Evolutionary conservation across 2,113 vertebrate genomes (phyloP).

Genomic region (Paramisgurnus dabryanus): DNA sequence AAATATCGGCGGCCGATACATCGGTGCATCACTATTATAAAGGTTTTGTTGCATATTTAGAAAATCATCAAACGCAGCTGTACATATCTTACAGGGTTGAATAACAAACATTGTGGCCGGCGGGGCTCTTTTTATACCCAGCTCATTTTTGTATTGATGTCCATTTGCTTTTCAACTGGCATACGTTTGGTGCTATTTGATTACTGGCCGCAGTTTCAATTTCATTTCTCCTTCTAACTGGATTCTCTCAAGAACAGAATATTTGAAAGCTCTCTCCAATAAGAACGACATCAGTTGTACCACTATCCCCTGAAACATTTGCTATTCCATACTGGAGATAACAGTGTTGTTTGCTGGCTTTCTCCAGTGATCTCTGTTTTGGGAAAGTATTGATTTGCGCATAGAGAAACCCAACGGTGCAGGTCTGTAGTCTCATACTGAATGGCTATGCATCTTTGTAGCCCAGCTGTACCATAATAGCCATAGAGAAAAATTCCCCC

Average conservation of each 20-base stretch:
- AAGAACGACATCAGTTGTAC: conserved; percentile 17
- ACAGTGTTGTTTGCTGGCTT: conserved; percentile 33
- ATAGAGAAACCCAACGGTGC: conserved; percentile 18
- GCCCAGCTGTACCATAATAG: conserved; percentile 29
- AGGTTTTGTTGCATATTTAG: background rate
- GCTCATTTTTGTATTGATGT: background rate
- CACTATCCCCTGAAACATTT: conserved; percentile 35
- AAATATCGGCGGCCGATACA: too few species aligned
- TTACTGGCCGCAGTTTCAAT: conserved; percentile 28
- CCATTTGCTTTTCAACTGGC: conserved; percentile 22
- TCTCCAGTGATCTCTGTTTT: conserved; percentile 28
- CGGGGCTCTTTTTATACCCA: background rate
- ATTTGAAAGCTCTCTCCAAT: conserved; percentile 20
- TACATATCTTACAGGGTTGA: background rate
- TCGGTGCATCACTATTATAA: too few species aligned
- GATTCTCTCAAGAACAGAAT: conserved; percentile 35
- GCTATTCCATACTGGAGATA: conserved; percentile 29
- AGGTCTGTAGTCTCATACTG: background rate
- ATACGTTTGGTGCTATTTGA: conserved; percentile 4
- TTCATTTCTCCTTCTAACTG: conserved; percentile 34
- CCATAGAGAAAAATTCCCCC: background rate
- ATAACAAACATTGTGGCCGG: background rate
- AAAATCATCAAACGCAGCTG: background rate
- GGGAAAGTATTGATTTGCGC: conserved; percentile 43
- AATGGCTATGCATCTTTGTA: conserved; percentile 6